These are phyloP conservation scores for Abrostola tripartita DNA, from an alignment of 2,888 invertebrate genomes.

Conservation along the genomic window DNA sequence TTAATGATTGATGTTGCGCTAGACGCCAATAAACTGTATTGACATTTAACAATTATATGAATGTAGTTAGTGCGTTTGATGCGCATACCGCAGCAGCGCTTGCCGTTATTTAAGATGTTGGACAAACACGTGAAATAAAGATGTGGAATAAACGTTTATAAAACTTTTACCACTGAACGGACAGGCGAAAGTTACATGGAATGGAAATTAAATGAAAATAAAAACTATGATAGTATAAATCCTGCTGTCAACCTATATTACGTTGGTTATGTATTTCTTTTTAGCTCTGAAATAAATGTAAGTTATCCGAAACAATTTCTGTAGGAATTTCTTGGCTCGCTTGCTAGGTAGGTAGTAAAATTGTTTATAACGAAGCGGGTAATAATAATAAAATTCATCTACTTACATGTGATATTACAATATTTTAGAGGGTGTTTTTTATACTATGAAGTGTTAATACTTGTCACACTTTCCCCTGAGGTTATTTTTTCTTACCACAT, in stretches of 20 bases:
- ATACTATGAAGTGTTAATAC: neutral
- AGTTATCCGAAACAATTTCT: constrained; percentile 1
- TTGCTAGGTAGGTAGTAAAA: neutral
- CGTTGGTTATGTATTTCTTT: neutral
- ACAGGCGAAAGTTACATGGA: neutral
- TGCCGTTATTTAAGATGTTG: neutral
- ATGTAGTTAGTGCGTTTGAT: constrained; percentile 1
- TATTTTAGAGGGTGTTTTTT: neutral
- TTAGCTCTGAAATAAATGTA: neutral
- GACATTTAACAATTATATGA: constrained; percentile 3
- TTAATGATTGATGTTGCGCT: constrained; percentile 1
- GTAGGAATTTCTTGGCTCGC: constrained; percentile 1
- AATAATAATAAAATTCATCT: neutral
- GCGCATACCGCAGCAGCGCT: neutral
- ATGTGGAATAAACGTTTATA: no score
- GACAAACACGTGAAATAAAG: neutral
- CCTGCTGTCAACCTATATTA: neutral
- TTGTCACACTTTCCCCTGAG: neutral
- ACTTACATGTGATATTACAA: neutral
- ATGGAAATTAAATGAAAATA: neutral
- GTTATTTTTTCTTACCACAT: neutral
- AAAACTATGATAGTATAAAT: neutral
- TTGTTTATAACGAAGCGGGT: neutral
- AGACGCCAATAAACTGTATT: constrained; percentile 2
- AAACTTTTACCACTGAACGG: no score